A percentile compares a stretch with the other conserved stretches of the same genome.
Evolutionary conservation across 2,888 invertebrate species (phyloP).

Genomic region (Spodoptera picta): DNA sequence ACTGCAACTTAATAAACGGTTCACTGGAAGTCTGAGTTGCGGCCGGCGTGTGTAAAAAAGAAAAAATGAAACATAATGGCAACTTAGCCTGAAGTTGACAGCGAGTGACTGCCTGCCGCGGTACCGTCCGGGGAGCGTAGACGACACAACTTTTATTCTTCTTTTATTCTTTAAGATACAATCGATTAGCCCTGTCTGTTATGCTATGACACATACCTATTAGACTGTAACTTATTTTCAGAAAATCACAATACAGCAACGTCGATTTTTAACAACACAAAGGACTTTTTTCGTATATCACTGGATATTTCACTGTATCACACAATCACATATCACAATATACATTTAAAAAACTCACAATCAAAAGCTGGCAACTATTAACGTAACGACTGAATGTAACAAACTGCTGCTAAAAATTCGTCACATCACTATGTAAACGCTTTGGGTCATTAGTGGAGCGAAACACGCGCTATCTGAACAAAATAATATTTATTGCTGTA

Average conservation of each 20-base stretch:
- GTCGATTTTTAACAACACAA: background rate
- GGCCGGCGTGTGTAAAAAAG: slow-evolving; percentile 59
- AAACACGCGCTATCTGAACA: slow-evolving; percentile 37
- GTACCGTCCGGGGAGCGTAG: slow-evolving; percentile 44
- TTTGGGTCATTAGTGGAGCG: slow-evolving; percentile 59
- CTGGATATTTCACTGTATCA: slow-evolving; percentile 22
- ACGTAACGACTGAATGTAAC: slow-evolving; percentile 67
- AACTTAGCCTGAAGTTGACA: slow-evolving; percentile 82
- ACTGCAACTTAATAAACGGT: slow-evolving; percentile 44
- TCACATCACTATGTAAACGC: slow-evolving; percentile 64
- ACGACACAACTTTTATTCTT: slow-evolving; percentile 59
- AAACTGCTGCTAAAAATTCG: slow-evolving; percentile 72
- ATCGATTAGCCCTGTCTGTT: slow-evolving; percentile 42
- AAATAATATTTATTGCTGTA: slow-evolving; percentile 36
- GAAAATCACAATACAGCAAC: background rate
- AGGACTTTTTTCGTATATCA: slow-evolving; percentile 2
- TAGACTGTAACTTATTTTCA: slow-evolving; percentile 13
- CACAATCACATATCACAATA: slow-evolving; percentile 25
- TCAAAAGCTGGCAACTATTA: slow-evolving; percentile 45
- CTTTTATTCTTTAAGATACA: slow-evolving; percentile 39
- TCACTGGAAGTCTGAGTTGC: slow-evolving; percentile 52
- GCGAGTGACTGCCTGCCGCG: slow-evolving; percentile 66
- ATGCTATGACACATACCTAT: slow-evolving; percentile 19
- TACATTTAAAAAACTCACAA: slow-evolving; percentile 37
- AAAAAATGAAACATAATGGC: slow-evolving; percentile 70